These are phyloP conservation scores for Drosophila repletoides DNA, from an alignment of 1,140 invertebrate species.

Conservation along the genomic window DNA sequence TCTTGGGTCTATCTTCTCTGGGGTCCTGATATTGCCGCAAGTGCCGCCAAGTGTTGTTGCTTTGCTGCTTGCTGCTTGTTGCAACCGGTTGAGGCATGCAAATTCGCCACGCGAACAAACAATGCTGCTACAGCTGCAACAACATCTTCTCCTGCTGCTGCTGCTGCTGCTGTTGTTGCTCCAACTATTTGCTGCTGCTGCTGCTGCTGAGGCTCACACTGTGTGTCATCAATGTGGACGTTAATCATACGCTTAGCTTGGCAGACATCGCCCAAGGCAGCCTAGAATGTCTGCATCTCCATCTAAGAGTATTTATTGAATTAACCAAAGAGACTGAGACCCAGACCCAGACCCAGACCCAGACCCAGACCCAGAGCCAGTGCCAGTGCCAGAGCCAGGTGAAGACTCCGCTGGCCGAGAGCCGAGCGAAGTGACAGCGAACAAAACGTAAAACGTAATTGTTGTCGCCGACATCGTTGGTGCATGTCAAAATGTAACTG, in stretches of 20 bases:
- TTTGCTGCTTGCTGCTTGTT: too few species aligned
- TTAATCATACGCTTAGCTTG: constrained; percentile 79
- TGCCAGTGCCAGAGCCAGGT: not conserved
- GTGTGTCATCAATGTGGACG: constrained; percentile 77
- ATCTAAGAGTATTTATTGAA: constrained; percentile 52
- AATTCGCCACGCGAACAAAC: constrained; percentile 71
- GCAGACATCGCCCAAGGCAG: constrained; percentile 65
- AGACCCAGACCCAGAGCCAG: not conserved
- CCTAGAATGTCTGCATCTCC: constrained; percentile 54
- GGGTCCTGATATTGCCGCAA: constrained; percentile 43
- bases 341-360: not conserved
- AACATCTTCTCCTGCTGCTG: constrained; percentile 8
- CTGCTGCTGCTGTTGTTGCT: constrained; percentile 14
- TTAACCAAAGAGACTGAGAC: constrained; percentile 41
- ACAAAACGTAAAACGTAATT: constrained; percentile 70
- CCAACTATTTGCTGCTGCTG: constrained; percentile 1
- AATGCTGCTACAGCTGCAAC: constrained; percentile 45
- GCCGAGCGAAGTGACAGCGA: constrained; percentile 41
- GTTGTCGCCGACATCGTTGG: constrained; percentile 55
- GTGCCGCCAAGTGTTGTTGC: not conserved
- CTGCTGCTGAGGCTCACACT: constrained; percentile 1
- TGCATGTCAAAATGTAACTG: constrained; percentile 76
- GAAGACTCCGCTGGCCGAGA: not conserved
- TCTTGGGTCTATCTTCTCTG: constrained; percentile 49
- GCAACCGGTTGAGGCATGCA: constrained; percentile 74